phyloP scores from a whole-genome alignment of 2,888 invertebrate species.

The Panopea generosa region DNA sequence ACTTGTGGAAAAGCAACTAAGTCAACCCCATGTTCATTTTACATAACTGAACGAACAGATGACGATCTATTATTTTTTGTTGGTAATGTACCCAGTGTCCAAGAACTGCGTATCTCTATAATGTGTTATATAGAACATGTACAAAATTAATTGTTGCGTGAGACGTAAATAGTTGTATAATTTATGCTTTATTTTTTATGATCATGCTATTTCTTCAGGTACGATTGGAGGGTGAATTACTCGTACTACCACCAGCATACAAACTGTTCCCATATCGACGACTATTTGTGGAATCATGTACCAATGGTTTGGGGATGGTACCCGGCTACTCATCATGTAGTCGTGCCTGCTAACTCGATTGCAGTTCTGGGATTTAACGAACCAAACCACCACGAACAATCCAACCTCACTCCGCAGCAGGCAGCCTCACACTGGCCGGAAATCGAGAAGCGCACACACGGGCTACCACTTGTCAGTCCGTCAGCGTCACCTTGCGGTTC shows the following conservation, averaged over 20 bases:
- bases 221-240: slow-evolving; percentile 51
- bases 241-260: slow-evolving; percentile 29
- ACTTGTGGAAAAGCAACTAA: no score
- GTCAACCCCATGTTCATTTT: no score
- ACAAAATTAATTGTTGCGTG: no score
- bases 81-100: no score
- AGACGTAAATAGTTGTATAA: no score
- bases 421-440: slow-evolving; percentile 65
- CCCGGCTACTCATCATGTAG: slow-evolving; percentile 2
- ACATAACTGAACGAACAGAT: no score
- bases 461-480: slow-evolving; percentile 64
- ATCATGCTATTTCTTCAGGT: slow-evolving; percentile 64
- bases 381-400: slow-evolving; percentile 65
- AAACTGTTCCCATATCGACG: slow-evolving; percentile 35
- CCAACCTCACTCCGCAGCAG: slow-evolving; percentile 62
- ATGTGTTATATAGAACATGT: no score
- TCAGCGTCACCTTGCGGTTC: slow-evolving; percentile 61
- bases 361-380: slow-evolving; percentile 70
- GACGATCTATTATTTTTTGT: no score
- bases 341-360: slow-evolving; percentile 42
- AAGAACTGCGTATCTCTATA: no score
- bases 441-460: slow-evolving; percentile 50
- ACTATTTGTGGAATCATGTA: slow-evolving; percentile 40
- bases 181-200: no score
- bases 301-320: slow-evolving; percentile 69